Base-by-base conservation (phyloP, 1,140 invertebrate genomes). In the Brachionus rotundiformis region DNA sequence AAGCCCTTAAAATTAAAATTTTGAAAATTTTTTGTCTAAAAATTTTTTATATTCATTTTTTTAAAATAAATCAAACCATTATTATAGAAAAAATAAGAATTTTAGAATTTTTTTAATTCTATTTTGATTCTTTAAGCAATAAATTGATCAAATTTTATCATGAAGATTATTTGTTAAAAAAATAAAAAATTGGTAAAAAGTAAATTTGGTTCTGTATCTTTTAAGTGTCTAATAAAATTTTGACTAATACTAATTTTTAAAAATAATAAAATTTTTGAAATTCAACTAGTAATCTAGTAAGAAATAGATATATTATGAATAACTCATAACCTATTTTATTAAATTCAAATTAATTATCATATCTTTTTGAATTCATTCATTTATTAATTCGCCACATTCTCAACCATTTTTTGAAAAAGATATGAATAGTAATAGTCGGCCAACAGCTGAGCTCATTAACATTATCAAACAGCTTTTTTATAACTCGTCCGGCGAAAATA, bases 381-480 rank as follows among this genome's bases (percentile, higher is more conserved):
- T 19, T 19, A 25, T 25, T 19, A 19, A 8, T 19, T 54, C 5
- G 47, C 47, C 47, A 54, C 19, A 54, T 16, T 19, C n/a, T 54
- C 23, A n/a, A 16, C 47, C 19, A 54, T 23, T 19, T 19, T 6
- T 65, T 11, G 8, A 25, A 33, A 27, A 65, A 41, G 39, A 19
- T 10, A 71, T 71, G 65, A 71, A 71, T 10, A 41, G 31, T 19
- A 71, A 36, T 8, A 33, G 16, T n/a, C 29, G 33, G 39, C 65
- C 75, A 10, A 77, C 75, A 8, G 49, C 75, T 23, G 75, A 77
- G 41, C 41, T 77, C 11, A 77, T 77, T 5, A 77, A 77, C 25
- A 77, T 77, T 10, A 77, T 77, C 6, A 49, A 59, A 49, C 39
- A 77, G 16, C 41, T 77, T 29, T 59, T 33, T 36, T 77, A 77